Evolutionary conservation across 2,113 vertebrate species (phyloP).

Genomic region (Dicentrarchus labrax): DNA sequence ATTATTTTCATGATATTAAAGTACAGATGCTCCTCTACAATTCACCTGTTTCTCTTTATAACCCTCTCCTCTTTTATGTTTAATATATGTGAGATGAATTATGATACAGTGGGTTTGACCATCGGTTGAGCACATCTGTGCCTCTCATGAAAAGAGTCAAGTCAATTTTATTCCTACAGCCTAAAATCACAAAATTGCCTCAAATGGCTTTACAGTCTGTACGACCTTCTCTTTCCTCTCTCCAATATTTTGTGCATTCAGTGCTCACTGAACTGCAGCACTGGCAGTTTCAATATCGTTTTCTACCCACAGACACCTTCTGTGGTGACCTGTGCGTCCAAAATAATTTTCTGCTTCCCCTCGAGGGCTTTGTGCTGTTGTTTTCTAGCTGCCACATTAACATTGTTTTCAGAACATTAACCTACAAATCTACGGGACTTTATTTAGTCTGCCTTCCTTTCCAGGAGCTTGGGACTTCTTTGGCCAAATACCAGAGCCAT

Average conservation of each 20-base stretch:
- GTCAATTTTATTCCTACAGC: background rate
- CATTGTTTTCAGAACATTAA: conserved; percentile 63
- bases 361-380: background rate
- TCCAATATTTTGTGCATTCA: background rate
- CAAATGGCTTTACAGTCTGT: background rate
- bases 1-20: no score
- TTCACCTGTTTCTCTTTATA: background rate
- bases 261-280: conserved; percentile 7
- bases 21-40: no score
- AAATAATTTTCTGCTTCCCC: conserved; percentile 30
- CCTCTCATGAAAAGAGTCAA: no score
- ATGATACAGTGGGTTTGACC: background rate
- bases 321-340: conserved; percentile 18
- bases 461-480: conserved; percentile 56
- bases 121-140: background rate
- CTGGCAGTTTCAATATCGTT: background rate
- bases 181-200: background rate
- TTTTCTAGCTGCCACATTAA: conserved; percentile 41
- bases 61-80: background rate
- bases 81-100: background rate
- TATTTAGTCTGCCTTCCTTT: conserved; percentile 43
- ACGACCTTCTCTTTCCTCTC: no score
- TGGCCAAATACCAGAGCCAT: conserved; percentile 65
- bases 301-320: conserved; percentile 20
- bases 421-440: conserved; percentile 52